A percentile compares a stretch with the other conserved stretches of the same genome.
These are phyloP conservation scores for Clytia hemisphaerica DNA, from an alignment of 30 jellyfish, hydroid and myxozoan species.

Conservation along the genomic window DNA sequence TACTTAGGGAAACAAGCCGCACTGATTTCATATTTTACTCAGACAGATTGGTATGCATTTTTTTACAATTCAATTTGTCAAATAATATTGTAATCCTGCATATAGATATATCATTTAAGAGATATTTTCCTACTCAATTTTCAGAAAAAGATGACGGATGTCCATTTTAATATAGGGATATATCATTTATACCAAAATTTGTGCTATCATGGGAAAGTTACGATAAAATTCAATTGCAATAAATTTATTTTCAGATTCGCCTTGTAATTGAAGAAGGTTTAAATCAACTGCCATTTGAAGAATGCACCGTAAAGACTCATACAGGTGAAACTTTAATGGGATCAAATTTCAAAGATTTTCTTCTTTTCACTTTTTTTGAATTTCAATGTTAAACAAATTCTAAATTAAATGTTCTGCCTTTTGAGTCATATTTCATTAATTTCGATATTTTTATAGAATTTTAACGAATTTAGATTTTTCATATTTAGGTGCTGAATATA, in stretches of 20 bases:
- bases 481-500: slow-evolving; percentile 61
- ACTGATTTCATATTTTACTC: slow-evolving; percentile 93
- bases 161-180: no score
- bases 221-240: neutral
- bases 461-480: neutral
- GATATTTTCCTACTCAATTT: neutral
- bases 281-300: slow-evolving; percentile 95
- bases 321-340: slow-evolving; percentile 41
- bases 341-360: neutral
- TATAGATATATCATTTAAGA: neutral
- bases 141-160: neutral
- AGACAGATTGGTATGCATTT: slow-evolving; percentile 76
- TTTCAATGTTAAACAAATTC: neutral
- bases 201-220: neutral
- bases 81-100: neutral
- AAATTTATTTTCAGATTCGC: slow-evolving; percentile 49
- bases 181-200: no score
- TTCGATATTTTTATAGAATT: neutral
- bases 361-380: neutral
- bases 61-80: neutral
- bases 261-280: slow-evolving; percentile 92
- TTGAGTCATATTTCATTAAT: no score
- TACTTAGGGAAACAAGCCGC: slow-evolving; percentile 71
- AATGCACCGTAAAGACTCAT: slow-evolving; percentile 78
- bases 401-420: no score